Conservation (phyloP, 1,140 invertebrate species). For the Drosophila pruinosa region DNA sequence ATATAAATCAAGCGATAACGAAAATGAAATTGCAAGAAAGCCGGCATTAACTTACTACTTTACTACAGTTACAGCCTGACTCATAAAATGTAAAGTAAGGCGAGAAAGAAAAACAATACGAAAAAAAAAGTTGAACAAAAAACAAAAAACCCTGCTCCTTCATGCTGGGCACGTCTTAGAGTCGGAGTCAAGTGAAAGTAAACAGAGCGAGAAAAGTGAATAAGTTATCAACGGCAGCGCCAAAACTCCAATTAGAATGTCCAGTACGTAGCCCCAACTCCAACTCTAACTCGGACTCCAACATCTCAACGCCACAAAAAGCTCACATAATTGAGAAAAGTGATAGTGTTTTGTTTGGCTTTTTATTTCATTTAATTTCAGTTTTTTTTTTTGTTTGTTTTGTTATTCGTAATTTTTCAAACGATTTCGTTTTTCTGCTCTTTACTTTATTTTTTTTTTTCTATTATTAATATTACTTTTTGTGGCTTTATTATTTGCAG, state of each 20-base stretch:
- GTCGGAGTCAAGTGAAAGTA: conserved; percentile 62
- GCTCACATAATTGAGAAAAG: conserved; percentile 71
- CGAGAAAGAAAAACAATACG: conserved; percentile 3
- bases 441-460: conserved; percentile 3
- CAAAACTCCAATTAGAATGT: conserved; percentile 68
- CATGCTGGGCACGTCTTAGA: conserved; percentile 47
- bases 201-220: conserved; percentile 49
- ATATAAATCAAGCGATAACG: conserved; percentile 54
- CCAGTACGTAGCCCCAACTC: conserved; percentile 22
- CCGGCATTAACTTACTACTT: conserved; percentile 3
- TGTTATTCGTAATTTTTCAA: conserved; percentile 36
- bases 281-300: neutral
- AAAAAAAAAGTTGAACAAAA: no score
- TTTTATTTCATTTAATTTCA: conserved; percentile 42
- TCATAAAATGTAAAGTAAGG: neutral
- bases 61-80: conserved; percentile 9
- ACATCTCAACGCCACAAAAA: conserved; percentile 25
- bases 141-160: conserved; percentile 1
- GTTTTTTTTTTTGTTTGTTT: conserved; percentile 28
- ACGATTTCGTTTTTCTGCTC: conserved; percentile 65
- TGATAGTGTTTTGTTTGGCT: conserved; percentile 65
- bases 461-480: conserved; percentile 52
- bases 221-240: conserved; percentile 30
- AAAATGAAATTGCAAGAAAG: conserved; percentile 57
- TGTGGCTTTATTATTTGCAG: conserved; percentile 71